Conservation (phyloP, 2,888 invertebrate genomes). For the Lymantria dispar region DNA sequence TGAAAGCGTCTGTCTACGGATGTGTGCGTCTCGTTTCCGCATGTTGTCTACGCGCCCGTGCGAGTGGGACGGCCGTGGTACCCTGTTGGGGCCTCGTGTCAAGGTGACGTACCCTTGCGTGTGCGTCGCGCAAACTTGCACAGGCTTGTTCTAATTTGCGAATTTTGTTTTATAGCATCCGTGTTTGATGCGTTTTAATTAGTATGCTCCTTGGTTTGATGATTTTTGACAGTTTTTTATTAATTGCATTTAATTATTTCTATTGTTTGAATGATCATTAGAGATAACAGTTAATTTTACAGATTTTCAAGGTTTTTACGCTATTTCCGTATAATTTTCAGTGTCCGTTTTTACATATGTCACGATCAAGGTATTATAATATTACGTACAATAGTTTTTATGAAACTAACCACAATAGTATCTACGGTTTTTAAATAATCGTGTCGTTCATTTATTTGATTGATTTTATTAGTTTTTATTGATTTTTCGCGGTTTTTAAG, state of each 20-base stretch:
- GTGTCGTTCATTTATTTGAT: no score
- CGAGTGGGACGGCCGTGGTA: slow-evolving; percentile 52
- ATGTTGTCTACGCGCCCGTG: slow-evolving; percentile 49
- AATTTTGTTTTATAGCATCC: slow-evolving; percentile 34
- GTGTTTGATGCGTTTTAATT: slow-evolving; percentile 9
- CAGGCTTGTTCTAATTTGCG: slow-evolving; percentile 41
- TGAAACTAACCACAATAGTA: no score
- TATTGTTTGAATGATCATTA: no score
- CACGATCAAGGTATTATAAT: no score
- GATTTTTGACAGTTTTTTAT: not conserved
- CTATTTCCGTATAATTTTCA: no score
- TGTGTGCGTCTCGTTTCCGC: slow-evolving; percentile 51
- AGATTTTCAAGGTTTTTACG: no score
- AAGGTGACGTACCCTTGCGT: slow-evolving; percentile 74
- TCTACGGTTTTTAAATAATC: no score
- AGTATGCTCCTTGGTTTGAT: not conserved
- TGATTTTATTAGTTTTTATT: no score
- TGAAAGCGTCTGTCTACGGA: slow-evolving; percentile 78
- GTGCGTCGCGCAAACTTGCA: slow-evolving; percentile 43
- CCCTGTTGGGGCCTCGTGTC: slow-evolving; percentile 73
- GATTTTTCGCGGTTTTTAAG: no score
- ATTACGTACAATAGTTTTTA: no score
- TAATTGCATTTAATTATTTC: not conserved
- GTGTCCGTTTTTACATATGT: no score
- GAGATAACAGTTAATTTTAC: no score